These are phyloP conservation scores for Macrotrachela quadricornifera DNA, from an alignment of 1,140 invertebrate species.

Conservation along the genomic window DNA sequence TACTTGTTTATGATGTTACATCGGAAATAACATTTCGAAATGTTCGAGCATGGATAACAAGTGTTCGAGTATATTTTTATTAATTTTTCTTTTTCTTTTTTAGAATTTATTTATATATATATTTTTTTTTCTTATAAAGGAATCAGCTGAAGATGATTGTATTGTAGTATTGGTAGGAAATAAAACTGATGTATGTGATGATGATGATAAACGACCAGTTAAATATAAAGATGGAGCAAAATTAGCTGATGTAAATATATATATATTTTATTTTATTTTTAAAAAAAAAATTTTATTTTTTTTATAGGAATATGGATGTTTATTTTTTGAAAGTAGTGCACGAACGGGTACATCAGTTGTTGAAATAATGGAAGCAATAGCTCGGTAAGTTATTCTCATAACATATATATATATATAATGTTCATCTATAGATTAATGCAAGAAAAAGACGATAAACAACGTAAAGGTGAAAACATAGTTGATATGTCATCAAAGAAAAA, in stretches of 20 bases:
- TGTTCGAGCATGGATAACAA: slow-evolving; percentile 39
- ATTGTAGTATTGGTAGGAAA: slow-evolving; percentile 31
- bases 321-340: slow-evolving; percentile 41
- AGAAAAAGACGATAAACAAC: too few species aligned
- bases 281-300: slow-evolving; percentile 2
- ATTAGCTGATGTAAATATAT: slow-evolving; percentile 30
- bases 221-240: slow-evolving; percentile 31
- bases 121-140: background rate
- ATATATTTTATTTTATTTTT: background rate
- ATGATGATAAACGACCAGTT: slow-evolving; percentile 26
- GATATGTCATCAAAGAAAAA: too few species aligned
- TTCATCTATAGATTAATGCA: too few species aligned
- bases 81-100: background rate
- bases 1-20: slow-evolving; percentile 46
- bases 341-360: slow-evolving; percentile 31
- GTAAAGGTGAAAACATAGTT: too few species aligned
- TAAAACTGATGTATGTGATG: slow-evolving; percentile 30
- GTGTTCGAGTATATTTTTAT: too few species aligned
- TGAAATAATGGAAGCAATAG: slow-evolving; percentile 31
- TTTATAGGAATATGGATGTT: slow-evolving; percentile 32
- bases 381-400: slow-evolving; percentile 3
- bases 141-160: slow-evolving; percentile 26
- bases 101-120: background rate
- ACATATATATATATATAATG: too few species aligned
- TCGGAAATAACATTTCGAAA: slow-evolving; percentile 41